A percentile compares a stretch with the other conserved stretches of the same genome.
Evolutionary conservation across 2,888 invertebrate genomes (phyloP).

Genomic region (Amiota communis): DNA sequence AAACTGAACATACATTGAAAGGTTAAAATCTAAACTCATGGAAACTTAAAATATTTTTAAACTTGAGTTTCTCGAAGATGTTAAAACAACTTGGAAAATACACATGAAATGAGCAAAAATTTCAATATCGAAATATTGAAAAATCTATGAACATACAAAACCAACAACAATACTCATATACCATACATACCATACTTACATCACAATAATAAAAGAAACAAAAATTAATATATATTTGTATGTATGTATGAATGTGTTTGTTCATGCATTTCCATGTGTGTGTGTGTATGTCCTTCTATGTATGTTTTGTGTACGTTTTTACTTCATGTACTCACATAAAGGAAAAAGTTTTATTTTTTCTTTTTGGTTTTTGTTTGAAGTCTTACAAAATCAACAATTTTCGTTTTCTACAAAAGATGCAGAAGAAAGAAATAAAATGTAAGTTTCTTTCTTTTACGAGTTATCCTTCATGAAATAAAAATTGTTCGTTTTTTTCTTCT

Average conservation of each 20-base stretch:
- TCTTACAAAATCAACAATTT: background rate
- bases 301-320: too few relatives aligned
- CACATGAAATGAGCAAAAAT: constrained; percentile 1
- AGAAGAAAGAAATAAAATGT: background rate
- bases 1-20: too few relatives aligned
- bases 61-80: too few relatives aligned
- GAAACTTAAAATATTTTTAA: too few relatives aligned
- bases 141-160: background rate
- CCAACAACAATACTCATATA: too few relatives aligned
- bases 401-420: background rate
- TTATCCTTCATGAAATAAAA: background rate
- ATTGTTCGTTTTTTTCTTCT: too few relatives aligned
- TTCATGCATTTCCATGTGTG: background rate
- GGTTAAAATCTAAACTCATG: too few relatives aligned
- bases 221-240: background rate
- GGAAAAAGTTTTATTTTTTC: background rate
- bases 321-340: constrained; percentile 2
- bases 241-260: background rate
- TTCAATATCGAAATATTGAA: constrained; percentile 1
- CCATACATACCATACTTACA: too few relatives aligned
- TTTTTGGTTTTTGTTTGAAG: too few relatives aligned
- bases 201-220: too few relatives aligned
- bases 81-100: constrained; percentile 14
- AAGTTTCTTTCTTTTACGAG: background rate
- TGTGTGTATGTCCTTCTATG: background rate